Conservation (phyloP, 2,113 vertebrate genomes). For the Xenopus tropicalis region DNA sequence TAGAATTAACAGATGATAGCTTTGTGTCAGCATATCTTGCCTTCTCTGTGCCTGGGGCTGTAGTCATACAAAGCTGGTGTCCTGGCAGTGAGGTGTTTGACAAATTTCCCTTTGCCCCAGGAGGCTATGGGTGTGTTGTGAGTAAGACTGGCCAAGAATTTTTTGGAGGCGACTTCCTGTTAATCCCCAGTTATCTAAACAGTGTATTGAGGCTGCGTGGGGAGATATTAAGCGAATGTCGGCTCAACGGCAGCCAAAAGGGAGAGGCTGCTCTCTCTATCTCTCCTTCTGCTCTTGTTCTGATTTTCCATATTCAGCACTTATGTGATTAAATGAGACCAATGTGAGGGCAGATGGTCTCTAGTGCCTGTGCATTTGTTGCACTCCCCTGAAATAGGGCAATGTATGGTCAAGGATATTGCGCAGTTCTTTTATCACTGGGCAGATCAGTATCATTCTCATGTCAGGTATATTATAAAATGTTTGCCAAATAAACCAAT, state of each 20-base stretch:
- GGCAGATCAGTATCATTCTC: too few species aligned
- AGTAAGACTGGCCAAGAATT: constrained; percentile 30
- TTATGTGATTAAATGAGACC: too few species aligned
- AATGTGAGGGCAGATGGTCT: too few species aligned
- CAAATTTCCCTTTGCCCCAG: constrained; percentile 29
- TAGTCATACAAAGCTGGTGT: background rate
- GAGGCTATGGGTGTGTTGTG: constrained; percentile 31
- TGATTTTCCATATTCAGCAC: background rate
- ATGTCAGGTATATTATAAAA: too few species aligned
- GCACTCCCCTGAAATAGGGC: too few species aligned
- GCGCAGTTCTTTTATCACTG: too few species aligned
- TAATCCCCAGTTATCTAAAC: constrained; percentile 44
- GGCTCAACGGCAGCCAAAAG: constrained; percentile 39
- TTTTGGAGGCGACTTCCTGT: constrained; percentile 41
- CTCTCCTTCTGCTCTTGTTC: constrained; percentile 31
- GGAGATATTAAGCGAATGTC: constrained; percentile 40
- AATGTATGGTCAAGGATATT: too few species aligned
- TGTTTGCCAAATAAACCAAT: too few species aligned
- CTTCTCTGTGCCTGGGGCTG: background rate
- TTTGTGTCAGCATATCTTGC: background rate
- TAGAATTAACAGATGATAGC: constrained; percentile 8
- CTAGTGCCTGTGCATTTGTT: too few species aligned
- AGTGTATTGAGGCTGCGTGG: constrained; percentile 29
- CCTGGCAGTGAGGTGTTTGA: constrained; percentile 10
- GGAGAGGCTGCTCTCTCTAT: constrained; percentile 20